Base-by-base conservation (phyloP, 2,888 invertebrate genomes). In the Leptinotarsa peninsularis region DNA sequence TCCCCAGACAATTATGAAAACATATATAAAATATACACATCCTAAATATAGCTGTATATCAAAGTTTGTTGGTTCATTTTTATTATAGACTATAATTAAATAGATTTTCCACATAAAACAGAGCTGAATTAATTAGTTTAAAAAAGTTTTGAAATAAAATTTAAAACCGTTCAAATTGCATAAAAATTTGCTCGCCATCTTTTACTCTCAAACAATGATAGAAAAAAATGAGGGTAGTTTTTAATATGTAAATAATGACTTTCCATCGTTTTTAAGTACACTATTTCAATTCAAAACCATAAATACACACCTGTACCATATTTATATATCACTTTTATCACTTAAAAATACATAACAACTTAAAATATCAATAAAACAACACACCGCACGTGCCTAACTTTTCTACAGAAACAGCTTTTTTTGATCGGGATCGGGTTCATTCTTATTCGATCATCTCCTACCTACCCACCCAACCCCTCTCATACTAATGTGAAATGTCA, bases 151-250 rank as follows among this genome's bases (percentile, higher is more conserved):
- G 15, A 10, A 23, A 23, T 58, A 58, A 58, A 58, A 58, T 58
- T 58, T 23, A 23, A 58, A 58, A 14, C 76, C 79, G 80, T 43
- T 43, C n/a, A 17, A 83, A 83, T 84, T 83, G 82, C 82, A 84
- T 83, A 85, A 85, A 86, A 85, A 86, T 85, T 81, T 81, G 82
- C 83, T 81, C 86, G 87, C 87, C 87, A 87, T 87, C 84, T 87
- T 87, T 85, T 81, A 83, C 82, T 82, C 81, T 75, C 73, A 79
- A 81, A 78, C 77, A 71, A 81, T 80, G 81, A 81, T 81, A 80
- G 82, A 85, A 85, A 85, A 33, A 85, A 84, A 84, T 80, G 69
- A 78, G 80, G 84, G 83, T 81, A 82, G 81, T 82, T 83, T 83
- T 84, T 83, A 82, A 79, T 76, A 43, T 63, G 58, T 56, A 73